Evolutionary conservation across 2,888 invertebrate genomes (phyloP).

Genomic region (Digitonthophagus gazella): DNA sequence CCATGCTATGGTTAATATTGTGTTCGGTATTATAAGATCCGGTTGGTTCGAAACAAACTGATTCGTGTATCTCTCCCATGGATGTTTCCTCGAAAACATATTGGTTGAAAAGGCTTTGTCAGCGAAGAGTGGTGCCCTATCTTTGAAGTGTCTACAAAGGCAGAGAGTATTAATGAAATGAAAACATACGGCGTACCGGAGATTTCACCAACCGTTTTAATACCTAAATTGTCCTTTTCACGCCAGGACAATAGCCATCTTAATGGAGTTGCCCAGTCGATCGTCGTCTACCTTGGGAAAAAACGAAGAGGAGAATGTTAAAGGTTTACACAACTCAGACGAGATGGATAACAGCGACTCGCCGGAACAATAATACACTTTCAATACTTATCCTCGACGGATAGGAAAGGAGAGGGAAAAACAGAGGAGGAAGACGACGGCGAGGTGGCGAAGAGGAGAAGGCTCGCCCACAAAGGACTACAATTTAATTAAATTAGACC

Average conservation of each 20-base stretch:
- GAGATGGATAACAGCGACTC: background rate
- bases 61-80: too few species aligned
- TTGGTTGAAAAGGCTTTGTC: background rate
- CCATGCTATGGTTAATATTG: too few species aligned
- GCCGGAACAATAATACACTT: constrained; percentile 4
- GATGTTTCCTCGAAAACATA: background rate
- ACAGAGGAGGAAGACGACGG: background rate
- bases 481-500: constrained; percentile 41
- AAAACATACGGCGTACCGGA: background rate
- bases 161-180: background rate
- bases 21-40: too few species aligned
- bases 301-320: background rate
- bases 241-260: background rate
- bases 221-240: background rate
- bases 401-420: background rate
- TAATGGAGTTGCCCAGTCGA: background rate
- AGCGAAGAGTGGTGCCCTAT: too few species aligned
- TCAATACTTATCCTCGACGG: constrained; percentile 8
- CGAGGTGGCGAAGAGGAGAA: background rate
- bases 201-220: background rate
- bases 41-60: too few species aligned
- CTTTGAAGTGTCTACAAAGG: background rate
- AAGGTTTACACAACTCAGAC: constrained; percentile 3
- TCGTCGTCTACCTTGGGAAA: background rate
- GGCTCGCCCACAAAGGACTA: constrained; percentile 27